Evolutionary conservation across 2,113 vertebrate genomes (phyloP).

Genomic region (Tragulus kanchil): DNA sequence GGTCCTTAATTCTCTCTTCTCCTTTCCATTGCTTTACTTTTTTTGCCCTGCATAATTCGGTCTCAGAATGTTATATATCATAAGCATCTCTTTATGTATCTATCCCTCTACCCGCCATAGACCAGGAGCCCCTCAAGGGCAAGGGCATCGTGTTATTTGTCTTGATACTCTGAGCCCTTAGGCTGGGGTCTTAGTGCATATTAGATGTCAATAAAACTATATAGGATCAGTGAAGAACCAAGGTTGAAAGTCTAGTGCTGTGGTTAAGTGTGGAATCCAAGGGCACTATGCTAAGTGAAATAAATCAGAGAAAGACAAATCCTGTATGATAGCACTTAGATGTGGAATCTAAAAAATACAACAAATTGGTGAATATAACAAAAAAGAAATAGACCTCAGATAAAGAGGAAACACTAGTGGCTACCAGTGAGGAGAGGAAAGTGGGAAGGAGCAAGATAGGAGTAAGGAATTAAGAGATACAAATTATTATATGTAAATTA

Average conservation of each 20-base stretch:
- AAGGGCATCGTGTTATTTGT: background rate
- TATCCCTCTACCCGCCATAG: background rate
- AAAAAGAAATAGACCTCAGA: background rate
- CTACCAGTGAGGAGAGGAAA: background rate
- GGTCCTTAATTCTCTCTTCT: no score
- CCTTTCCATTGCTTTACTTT: no score
- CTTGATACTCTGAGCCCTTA: background rate
- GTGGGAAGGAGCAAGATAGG: background rate
- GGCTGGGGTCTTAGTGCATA: background rate
- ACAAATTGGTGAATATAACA: background rate
- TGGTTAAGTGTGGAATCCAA: background rate
- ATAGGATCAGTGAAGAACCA: background rate
- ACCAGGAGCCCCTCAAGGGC: background rate
- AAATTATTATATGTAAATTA: background rate
- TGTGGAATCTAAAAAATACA: background rate
- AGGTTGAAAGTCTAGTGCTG: background rate
- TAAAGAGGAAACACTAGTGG: background rate
- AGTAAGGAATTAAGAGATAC: background rate
- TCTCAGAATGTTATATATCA: no score
- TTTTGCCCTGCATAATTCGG: background rate
- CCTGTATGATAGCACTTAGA: background rate
- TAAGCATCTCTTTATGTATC: background rate
- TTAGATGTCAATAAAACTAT: background rate
- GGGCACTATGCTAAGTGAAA: background rate
- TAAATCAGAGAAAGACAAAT: background rate